These are phyloP conservation scores for Sebastes iracundus DNA, from an alignment of 2,797 vertebrate genomes.

Conservation along the genomic window DNA sequence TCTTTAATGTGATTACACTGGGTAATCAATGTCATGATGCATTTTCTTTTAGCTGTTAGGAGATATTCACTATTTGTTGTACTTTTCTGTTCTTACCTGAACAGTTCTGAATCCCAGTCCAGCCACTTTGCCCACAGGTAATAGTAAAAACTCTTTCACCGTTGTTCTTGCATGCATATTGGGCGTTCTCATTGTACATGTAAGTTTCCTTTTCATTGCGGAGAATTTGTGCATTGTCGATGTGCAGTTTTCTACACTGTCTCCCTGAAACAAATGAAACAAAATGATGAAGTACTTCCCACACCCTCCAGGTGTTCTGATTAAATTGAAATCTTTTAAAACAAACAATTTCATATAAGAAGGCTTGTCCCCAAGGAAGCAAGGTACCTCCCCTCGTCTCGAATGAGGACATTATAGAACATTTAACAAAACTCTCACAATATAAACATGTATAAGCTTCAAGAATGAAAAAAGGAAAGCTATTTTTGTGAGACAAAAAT, in stretches of 20 bases:
- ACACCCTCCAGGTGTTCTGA: not conserved
- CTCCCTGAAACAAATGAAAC: constrained; percentile 26
- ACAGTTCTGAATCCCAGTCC: constrained; percentile 27
- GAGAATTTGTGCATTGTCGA: not conserved
- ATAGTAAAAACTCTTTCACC: accelerated
- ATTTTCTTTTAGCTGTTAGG: not conserved
- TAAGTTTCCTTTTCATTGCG: accelerated
- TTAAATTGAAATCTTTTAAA: not conserved
- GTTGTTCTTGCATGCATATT: not conserved
- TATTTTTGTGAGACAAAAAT: not conserved
- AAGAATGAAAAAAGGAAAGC: not conserved
- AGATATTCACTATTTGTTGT: not conserved
- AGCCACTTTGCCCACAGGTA: not conserved
- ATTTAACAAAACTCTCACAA: not conserved
- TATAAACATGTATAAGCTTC: not conserved
- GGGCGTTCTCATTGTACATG: accelerated
- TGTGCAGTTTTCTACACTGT: not conserved
- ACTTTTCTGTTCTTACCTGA: constrained; percentile 11
- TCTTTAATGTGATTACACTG: not conserved
- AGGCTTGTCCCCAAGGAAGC: not conserved
- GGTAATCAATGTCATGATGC: not conserved
- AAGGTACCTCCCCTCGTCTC: not conserved
- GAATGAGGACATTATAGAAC: not conserved
- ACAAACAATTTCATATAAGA: not conserved
- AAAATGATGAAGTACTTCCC: not conserved